phyloP scores from a whole-genome alignment of 1,140 invertebrate species.

The Ostrea edulis region DNA sequence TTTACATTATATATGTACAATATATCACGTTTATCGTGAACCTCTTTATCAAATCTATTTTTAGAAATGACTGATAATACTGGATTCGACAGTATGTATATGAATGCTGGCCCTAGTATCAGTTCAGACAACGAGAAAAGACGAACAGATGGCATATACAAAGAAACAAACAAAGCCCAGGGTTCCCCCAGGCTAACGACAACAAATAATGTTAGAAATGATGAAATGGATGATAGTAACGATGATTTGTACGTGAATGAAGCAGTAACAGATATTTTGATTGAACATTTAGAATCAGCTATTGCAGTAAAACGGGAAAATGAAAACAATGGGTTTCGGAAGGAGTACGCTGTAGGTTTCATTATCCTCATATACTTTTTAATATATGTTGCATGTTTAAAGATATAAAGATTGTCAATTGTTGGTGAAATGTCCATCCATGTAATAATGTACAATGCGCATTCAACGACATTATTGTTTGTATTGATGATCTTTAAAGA shows the following conservation, averaged over 20 bases:
- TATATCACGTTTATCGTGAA: too few species aligned
- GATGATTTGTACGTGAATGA: background rate
- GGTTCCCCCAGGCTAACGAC: background rate
- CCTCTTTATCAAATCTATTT: background rate
- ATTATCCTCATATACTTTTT: background rate
- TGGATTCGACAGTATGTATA: background rate
- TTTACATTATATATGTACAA: too few species aligned
- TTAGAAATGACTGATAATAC: background rate
- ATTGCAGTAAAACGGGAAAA: background rate
- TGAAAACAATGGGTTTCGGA: background rate
- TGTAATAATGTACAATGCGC: too few species aligned
- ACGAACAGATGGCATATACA: background rate
- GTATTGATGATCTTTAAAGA: too few species aligned
- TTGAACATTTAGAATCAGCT: background rate
- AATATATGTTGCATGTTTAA: too few species aligned
- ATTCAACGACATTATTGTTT: too few species aligned
- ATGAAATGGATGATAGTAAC: background rate
- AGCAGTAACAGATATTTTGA: background rate
- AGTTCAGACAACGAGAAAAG: background rate
- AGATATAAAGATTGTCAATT: too few species aligned
- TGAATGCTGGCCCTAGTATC: background rate
- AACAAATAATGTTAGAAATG: background rate
- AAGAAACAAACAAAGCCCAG: background rate
- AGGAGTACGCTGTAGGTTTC: background rate
- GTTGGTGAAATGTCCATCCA: too few species aligned